Percentiles rank a stretch among this genome's conserved stretches.
These are phyloP conservation scores for Sakesphorus luctuosus DNA, from an alignment of 2,113 vertebrate species.

Conservation along the genomic window DNA sequence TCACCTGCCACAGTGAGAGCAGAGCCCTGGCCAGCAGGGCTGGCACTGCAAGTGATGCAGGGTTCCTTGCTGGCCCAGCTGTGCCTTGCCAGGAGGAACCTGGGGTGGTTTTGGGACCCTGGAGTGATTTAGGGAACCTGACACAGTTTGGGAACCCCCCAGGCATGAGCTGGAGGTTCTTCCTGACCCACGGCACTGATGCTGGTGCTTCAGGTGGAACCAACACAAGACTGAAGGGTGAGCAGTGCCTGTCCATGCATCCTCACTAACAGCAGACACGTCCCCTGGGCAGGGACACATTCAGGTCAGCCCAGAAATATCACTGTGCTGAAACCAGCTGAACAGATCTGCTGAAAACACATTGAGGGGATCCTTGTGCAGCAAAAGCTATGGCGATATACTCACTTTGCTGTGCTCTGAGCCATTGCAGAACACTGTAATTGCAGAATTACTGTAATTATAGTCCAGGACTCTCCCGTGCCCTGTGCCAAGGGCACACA, in stretches of 20 bases:
- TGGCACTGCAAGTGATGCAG: fast-evolving
- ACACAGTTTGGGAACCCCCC: not conserved
- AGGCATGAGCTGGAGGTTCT: not conserved
- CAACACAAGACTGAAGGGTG: fast-evolving
- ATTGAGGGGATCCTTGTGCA: not conserved
- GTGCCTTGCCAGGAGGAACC: not conserved
- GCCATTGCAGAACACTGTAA: not conserved
- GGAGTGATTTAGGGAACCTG: not conserved
- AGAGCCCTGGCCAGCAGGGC: not conserved
- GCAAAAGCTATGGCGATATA: not conserved
- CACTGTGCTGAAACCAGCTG: not conserved
- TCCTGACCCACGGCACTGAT: not conserved
- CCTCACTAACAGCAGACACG: fast-evolving
- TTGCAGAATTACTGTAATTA: not conserved
- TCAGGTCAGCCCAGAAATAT: fast-evolving
- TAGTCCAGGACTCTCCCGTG: not conserved
- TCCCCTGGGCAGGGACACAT: fast-evolving
- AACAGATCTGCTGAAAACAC: not conserved
- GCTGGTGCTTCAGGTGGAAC: not conserved
- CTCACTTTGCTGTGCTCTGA: fast-evolving
- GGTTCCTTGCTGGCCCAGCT: not conserved
- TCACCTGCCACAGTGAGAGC: not conserved
- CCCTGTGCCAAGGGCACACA: fast-evolving
- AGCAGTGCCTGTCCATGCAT: not conserved
- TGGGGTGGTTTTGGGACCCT: fast-evolving